Evolutionary conservation across 1,140 invertebrate species (phyloP), one percentile per base, ranked within the genome.

Genomic region (Tetragnatha versicolor): DNA sequence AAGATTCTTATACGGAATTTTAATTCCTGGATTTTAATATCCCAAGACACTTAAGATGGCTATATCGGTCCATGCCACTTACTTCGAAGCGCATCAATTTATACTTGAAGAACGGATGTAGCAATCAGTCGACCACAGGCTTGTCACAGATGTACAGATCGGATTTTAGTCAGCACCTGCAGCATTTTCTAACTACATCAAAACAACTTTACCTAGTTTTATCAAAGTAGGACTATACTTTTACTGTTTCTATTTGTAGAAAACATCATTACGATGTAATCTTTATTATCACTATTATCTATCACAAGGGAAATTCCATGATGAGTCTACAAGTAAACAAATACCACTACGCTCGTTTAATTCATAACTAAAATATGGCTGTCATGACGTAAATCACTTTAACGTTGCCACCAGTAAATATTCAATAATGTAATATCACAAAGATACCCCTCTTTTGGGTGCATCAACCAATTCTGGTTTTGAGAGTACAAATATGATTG

Each of bases 31-130:
- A n/a, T n/a, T n/a, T n/a, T n/a, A n/a, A n/a, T n/a, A n/a, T n/a
- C n/a, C n/a, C n/a, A n/a, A n/a, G n/a, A n/a, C n/a, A n/a, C n/a
- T n/a, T n/a, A n/a, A n/a, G n/a, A n/a, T n/a, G 9, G 14, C 12
- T 58, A 22, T 45, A 5, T n/a, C 17, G n/a, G 42, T 60, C n/a
- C 72, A 63, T 33, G 29, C 35, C 5, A 75, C 35, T 49, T 31
- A 63, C 51, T 49, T 63, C 63, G 39, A 22, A 33, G 25, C 72
- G 37, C 35, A 63, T 58, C 37, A 63, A 63, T 49, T 58, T 63
- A 31, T 37, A 75, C 58, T 39, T 60, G 37, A 73, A 73, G 69
- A 75, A 45, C 72, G 72, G 72, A 75, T 75, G 72, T 75, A 63
- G 58, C 39, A 75, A 75, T 75, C 58, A 75, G 29, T 63, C 55